Evolutionary conservation across 2,888 invertebrate genomes (phyloP).

Genomic region (Argyresthia albistria): DNA sequence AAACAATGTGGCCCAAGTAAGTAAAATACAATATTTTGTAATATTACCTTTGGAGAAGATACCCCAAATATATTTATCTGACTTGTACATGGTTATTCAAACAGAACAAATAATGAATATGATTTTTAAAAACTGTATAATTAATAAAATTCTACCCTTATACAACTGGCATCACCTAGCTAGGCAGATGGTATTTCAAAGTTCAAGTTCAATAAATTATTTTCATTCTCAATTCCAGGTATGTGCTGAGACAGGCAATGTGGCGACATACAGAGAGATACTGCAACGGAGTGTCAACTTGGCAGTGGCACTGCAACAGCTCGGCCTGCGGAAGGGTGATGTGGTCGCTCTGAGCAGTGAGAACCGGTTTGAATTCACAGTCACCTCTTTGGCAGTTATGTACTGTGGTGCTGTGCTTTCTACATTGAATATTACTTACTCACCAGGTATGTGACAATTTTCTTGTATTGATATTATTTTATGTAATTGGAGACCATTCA

Average conservation of each 20-base stretch:
- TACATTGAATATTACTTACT: conserved; percentile 76
- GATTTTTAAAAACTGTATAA: too few species aligned
- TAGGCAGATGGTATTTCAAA: too few species aligned
- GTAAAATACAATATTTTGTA: conserved; percentile 6
- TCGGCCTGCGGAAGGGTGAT: conserved; percentile 71
- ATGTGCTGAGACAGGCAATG: conserved; percentile 71
- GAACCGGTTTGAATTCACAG: conserved; percentile 74
- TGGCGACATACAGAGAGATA: conserved; percentile 65
- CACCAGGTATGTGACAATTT: conserved; percentile 72
- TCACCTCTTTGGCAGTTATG: conserved; percentile 67
- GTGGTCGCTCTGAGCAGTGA: conserved; percentile 75
- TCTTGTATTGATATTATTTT: too few species aligned
- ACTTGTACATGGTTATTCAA: too few species aligned
- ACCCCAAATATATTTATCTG: too few species aligned
- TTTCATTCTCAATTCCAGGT: conserved; percentile 53
- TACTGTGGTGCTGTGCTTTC: conserved; percentile 73
- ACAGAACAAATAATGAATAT: too few species aligned
- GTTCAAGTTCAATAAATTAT: too few species aligned
- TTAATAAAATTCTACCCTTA: too few species aligned
- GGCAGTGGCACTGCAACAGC: conserved; percentile 60
- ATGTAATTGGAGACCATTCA: too few species aligned
- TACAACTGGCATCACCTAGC: too few species aligned
- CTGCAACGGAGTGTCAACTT: conserved; percentile 71
- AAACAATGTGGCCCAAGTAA: conserved; percentile 59
- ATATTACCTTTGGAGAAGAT: too few species aligned